Conservation (phyloP, 1,140 invertebrate species). For the Macrotrachela quadricornifera region DNA sequence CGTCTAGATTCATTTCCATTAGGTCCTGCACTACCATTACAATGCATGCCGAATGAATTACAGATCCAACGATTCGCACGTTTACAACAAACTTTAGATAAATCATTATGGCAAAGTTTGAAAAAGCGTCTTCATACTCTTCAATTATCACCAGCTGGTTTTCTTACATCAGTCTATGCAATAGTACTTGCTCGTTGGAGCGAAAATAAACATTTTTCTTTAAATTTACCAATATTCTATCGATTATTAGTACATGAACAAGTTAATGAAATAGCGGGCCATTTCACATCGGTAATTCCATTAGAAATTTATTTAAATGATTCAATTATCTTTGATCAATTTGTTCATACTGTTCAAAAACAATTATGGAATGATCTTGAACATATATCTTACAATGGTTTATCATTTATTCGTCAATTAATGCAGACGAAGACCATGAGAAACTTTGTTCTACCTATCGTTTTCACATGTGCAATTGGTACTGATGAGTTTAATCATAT, state of each 20-base stretch:
- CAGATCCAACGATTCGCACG: no score
- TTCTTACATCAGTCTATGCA: background rate
- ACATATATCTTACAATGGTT: background rate
- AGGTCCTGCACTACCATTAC: background rate
- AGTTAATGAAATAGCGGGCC: background rate
- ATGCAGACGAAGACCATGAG: background rate
- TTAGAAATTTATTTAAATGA: background rate
- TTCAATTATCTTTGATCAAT: background rate
- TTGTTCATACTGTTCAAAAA: background rate
- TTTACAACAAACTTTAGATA: no score
- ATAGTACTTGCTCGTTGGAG: background rate
- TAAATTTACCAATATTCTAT: background rate
- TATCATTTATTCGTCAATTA: background rate
- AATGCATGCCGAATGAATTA: background rate
- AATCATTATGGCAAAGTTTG: no score
- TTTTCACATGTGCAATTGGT: background rate
- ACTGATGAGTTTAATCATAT: background rate
- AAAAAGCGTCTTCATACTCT: no score
- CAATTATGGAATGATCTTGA: background rate
- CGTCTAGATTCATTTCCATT: background rate
- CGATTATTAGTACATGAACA: background rate
- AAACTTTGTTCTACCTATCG: background rate
- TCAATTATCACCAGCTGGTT: no score
- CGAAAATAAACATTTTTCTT: background rate
- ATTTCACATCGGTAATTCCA: background rate